Percentiles rank a stretch among this genome's conserved stretches.
phyloP scores from a whole-genome alignment of 2,888 invertebrate genomes.

The Scaeva pyrastri region DNA sequence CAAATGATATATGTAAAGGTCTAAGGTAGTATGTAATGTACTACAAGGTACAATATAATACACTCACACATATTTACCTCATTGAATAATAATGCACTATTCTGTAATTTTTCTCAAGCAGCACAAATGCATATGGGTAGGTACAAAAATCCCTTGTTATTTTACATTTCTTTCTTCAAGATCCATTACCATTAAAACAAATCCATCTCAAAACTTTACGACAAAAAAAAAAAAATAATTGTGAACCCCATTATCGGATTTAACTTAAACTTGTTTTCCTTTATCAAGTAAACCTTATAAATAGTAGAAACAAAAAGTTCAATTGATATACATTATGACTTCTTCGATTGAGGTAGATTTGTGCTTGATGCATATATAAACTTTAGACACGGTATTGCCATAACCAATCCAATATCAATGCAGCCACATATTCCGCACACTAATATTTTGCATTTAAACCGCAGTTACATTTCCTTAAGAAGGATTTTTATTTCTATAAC shows the following conservation, averaged over 20 bases:
- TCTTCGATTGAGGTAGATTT: conserved; percentile 58
- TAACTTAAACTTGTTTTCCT: conserved; percentile 67
- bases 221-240: conserved; percentile 46
- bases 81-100: conserved; percentile 38
- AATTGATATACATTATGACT: conserved; percentile 47
- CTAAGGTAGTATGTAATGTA: no score
- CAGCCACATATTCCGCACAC: conserved; percentile 16
- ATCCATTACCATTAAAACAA: conserved; percentile 53
- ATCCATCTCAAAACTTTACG: conserved; percentile 3
- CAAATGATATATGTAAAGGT: no score
- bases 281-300: conserved; percentile 58
- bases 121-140: conserved; percentile 13
- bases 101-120: conserved; percentile 2
- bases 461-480: conserved; percentile 54
- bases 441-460: conserved; percentile 51
- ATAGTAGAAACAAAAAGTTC: conserved; percentile 55
- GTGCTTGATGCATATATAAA: conserved; percentile 21
- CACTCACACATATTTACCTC: no score
- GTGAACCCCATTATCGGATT: conserved; percentile 66
- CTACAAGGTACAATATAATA: no score
- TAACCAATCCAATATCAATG: conserved; percentile 4
- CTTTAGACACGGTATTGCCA: not conserved
- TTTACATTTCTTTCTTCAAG: conserved; percentile 38
- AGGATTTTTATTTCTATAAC: conserved; percentile 38
- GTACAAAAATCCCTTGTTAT: conserved; percentile 17